A percentile compares a stretch with the other conserved stretches of the same genome.
These are phyloP conservation scores for Microtus oregoni DNA, from an alignment of 2,113 vertebrate genomes.

Conservation along the genomic window DNA sequence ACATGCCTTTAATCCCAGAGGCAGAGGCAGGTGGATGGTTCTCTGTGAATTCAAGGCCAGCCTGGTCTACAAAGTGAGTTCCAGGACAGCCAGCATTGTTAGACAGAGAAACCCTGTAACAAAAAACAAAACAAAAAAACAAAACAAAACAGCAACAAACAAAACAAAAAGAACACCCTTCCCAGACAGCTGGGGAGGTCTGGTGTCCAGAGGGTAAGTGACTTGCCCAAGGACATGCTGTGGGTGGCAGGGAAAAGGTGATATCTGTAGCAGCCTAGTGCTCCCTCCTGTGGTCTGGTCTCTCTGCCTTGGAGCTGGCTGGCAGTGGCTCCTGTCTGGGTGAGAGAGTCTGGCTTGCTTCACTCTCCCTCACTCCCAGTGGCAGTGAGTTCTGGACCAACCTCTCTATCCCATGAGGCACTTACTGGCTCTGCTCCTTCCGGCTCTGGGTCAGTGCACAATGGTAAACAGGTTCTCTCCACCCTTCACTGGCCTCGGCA, in stretches of 20 bases:
- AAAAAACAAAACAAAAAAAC: not conserved
- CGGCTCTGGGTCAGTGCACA: constrained; percentile 71
- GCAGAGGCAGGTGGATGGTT: not conserved
- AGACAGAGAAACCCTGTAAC: not conserved
- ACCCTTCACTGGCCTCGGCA: constrained; percentile 65
- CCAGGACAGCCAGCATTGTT: not conserved
- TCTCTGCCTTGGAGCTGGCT: not conserved
- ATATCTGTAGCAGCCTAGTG: not conserved
- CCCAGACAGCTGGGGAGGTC: not conserved
- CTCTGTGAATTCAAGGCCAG: not conserved
- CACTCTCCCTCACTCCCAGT: not conserved
- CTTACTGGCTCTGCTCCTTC: constrained; percentile 73
- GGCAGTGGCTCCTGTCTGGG: not conserved
- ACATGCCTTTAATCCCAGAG: not conserved
- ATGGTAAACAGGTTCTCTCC: constrained; percentile 80
- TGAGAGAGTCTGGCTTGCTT: constrained; percentile 54
- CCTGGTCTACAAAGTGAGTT: not conserved
- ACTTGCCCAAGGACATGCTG: not conserved
- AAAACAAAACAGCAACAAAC: not conserved
- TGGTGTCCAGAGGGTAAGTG: not conserved
- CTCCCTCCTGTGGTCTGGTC: not conserved
- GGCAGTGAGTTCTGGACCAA: constrained; percentile 33
- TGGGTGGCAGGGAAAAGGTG: not conserved
- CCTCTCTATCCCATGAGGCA: constrained; percentile 70
- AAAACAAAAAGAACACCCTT: not conserved